These are phyloP conservation scores for Mnemiopsis leidyi DNA, from an alignment of 37 sponge, comb jelly and placozoan genomes.

Conservation along the genomic window DNA sequence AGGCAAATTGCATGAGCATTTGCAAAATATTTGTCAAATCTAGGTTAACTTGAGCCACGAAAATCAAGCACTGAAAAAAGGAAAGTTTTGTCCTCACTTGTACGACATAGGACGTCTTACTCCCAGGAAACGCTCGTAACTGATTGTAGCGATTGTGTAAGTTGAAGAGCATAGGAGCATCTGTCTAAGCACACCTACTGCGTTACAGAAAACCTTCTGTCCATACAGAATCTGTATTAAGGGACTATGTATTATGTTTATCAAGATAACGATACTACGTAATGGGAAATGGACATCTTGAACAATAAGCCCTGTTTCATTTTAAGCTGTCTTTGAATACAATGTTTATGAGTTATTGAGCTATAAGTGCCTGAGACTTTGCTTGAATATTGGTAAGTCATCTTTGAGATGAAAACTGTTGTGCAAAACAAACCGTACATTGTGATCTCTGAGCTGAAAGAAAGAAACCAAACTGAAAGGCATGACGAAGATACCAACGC, in stretches of 20 bases:
- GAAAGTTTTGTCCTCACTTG: constrained; percentile 18
- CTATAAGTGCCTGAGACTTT: too few species aligned
- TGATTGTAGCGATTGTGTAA: constrained; percentile 27
- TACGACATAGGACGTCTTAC: constrained; percentile 26
- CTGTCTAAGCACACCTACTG: constrained; percentile 29
- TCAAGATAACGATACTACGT: not conserved
- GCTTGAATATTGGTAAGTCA: too few species aligned
- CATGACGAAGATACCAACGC: constrained; percentile 16
- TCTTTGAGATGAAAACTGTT: too few species aligned
- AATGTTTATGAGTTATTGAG: too few species aligned
- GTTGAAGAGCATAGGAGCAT: constrained; percentile 46
- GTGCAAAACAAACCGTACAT: not conserved
- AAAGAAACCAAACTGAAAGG: constrained; percentile 31
- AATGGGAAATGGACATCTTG: too few species aligned
- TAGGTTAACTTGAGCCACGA: too few species aligned
- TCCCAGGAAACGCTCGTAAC: constrained; percentile 26
- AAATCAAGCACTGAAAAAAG: not conserved
- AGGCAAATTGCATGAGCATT: too few species aligned
- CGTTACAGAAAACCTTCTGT: not conserved
- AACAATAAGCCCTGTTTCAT: too few species aligned
- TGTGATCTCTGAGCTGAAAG: not conserved
- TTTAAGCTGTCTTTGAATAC: too few species aligned
- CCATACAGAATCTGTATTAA: not conserved
- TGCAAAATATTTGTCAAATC: too few species aligned
- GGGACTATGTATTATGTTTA: not conserved